A percentile compares a stretch with the other conserved stretches of the same genome.
These are phyloP conservation scores for Takifugu rubripes DNA, from an alignment of 2,797 vertebrate species.

Conservation along the genomic window DNA sequence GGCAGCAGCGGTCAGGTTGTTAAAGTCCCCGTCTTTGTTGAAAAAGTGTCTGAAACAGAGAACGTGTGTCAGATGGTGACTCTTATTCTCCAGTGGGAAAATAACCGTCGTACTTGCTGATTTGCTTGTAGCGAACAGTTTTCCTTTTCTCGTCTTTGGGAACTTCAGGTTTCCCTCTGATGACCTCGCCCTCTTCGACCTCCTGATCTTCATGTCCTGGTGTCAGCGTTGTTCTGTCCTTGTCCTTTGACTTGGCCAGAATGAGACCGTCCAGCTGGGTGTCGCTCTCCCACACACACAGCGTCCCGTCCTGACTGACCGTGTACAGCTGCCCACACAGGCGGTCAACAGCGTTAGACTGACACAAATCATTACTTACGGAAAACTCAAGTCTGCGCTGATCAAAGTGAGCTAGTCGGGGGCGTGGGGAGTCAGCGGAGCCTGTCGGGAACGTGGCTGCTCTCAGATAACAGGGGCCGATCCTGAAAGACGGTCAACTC, in stretches of 20 bases:
- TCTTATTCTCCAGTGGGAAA: fast-evolving
- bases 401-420: too few species aligned
- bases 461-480: neutral
- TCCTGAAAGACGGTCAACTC: slow-evolving; percentile 40
- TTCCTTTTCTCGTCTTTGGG: slow-evolving; percentile 68
- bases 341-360: too few species aligned
- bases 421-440: too few species aligned
- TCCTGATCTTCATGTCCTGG: slow-evolving; percentile 10
- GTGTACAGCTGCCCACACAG: slow-evolving; percentile 83
- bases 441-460: too few species aligned
- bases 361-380: too few species aligned
- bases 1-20: slow-evolving; percentile 82
- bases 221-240: slow-evolving; percentile 22
- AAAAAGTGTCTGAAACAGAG: slow-evolving; percentile 83
- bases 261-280: slow-evolving; percentile 80
- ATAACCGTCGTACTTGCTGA: slow-evolving; percentile 78
- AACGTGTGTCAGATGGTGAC: neutral
- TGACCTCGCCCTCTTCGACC: slow-evolving; percentile 74
- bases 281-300: slow-evolving; percentile 94
- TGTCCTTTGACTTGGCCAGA: slow-evolving; percentile 33
- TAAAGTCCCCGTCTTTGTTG: slow-evolving; percentile 94
- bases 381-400: too few species aligned
- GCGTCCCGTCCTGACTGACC: slow-evolving; percentile 86
- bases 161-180: slow-evolving; percentile 76
- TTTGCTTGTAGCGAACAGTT: slow-evolving; percentile 83